A percentile compares a stretch with the other conserved stretches of the same genome.
Evolutionary conservation across 1,140 invertebrate genomes (phyloP).

Genomic region (Spodoptera litura): DNA sequence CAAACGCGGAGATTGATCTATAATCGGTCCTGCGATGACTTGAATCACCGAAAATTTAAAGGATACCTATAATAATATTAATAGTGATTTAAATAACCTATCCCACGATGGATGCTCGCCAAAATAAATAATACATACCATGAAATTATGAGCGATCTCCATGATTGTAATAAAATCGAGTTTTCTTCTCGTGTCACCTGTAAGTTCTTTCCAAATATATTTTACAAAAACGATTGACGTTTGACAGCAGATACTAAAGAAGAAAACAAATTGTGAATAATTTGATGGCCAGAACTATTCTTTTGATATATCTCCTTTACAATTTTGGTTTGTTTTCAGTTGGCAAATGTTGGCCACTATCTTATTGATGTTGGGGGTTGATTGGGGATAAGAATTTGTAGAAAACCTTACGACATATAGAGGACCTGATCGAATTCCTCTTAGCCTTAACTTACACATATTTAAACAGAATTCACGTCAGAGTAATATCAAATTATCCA

Average conservation of each 20-base stretch:
- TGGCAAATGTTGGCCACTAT: not conserved
- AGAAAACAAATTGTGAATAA: not conserved
- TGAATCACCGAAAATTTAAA: too few species aligned
- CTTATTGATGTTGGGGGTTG: too few species aligned
- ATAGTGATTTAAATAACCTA: too few species aligned
- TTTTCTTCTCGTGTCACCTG: not conserved
- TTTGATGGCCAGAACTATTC: not conserved
- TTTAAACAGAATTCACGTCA: too few species aligned
- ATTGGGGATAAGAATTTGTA: too few species aligned
- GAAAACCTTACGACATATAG: too few species aligned
- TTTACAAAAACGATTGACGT: not conserved
- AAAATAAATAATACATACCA: constrained; percentile 58
- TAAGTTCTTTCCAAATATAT: not conserved
- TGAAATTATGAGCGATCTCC: constrained; percentile 80
- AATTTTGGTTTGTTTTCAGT: not conserved
- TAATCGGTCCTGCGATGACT: too few species aligned
- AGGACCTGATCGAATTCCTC: too few species aligned
- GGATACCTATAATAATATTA: too few species aligned
- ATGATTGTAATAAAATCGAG: constrained; percentile 55
- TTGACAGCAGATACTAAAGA: not conserved
- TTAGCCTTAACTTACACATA: too few species aligned
- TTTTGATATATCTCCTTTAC: not conserved
- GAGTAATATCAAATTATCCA: too few species aligned
- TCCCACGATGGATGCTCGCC: not conserved
- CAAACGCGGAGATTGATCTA: too few species aligned